phyloP scores from a whole-genome alignment of 2,888 invertebrate genomes.

The Heliconius sara region DNA sequence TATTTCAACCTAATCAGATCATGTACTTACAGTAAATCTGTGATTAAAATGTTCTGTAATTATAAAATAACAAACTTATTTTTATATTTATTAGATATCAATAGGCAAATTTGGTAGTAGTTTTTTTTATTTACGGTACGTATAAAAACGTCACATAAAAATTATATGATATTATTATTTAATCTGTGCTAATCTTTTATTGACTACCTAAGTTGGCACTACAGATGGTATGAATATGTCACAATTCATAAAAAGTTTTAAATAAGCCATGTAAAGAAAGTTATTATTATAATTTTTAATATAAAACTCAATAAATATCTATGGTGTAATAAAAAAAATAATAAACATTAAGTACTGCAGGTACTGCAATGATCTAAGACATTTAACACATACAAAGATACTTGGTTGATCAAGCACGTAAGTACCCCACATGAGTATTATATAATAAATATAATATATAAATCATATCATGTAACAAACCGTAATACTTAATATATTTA shows the following conservation, averaged over 20 bases:
- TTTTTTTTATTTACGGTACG: background rate
- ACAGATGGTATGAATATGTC: no score
- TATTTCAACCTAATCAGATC: background rate
- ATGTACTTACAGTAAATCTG: background rate
- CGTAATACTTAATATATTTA: conserved; percentile 1
- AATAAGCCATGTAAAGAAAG: background rate
- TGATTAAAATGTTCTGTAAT: background rate
- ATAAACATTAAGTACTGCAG: background rate
- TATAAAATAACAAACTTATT: background rate
- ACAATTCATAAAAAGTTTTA: background rate
- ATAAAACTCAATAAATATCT: no score
- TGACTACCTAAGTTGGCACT: no score
- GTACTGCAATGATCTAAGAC: background rate
- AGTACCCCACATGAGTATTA: background rate
- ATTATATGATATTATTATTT: no score
- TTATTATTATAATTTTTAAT: no score
- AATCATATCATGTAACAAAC: background rate
- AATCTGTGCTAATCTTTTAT: no score
- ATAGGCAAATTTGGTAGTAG: background rate
- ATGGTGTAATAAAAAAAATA: no score
- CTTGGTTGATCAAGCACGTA: background rate
- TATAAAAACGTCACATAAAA: no score
- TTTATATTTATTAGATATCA: background rate
- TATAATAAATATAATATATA: background rate
- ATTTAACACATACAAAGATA: background rate